These are phyloP conservation scores for Hormaphis cornu DNA, from an alignment of 1,140 invertebrate species.

Conservation along the genomic window DNA sequence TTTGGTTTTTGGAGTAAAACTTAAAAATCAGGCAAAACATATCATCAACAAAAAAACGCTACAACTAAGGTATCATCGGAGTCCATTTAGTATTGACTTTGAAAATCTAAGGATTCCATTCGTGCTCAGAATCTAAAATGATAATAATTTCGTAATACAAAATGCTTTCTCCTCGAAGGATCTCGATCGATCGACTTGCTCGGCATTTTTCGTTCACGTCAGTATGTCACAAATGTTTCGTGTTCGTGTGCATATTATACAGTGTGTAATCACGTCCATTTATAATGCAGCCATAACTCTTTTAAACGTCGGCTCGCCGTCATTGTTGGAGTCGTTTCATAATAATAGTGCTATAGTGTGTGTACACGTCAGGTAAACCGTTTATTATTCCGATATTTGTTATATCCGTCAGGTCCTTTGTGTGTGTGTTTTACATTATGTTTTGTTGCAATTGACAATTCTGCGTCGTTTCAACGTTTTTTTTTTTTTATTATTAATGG, in stretches of 20 bases:
- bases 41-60: too few species aligned
- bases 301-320: not conserved
- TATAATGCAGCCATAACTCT: not conserved
- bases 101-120: too few species aligned
- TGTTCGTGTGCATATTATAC: not conserved
- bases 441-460: not conserved
- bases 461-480: not conserved
- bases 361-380: not conserved
- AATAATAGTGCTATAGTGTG: too few species aligned
- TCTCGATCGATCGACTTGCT: not conserved
- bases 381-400: not conserved
- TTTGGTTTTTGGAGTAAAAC: too few species aligned
- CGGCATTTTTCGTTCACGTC: not conserved
- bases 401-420: not conserved
- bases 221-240: not conserved
- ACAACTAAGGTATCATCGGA: too few species aligned
- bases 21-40: too few species aligned
- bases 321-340: constrained; percentile 1
- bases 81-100: too few species aligned
- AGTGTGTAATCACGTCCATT: not conserved
- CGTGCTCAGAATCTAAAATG: not conserved
- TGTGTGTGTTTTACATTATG: not conserved
- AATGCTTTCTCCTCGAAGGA: constrained; percentile 6
- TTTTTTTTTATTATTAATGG: too few species aligned
- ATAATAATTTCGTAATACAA: not conserved